These are phyloP conservation scores for Pampusana beccarii DNA, from an alignment of 2,113 vertebrate species.

Conservation along the genomic window DNA sequence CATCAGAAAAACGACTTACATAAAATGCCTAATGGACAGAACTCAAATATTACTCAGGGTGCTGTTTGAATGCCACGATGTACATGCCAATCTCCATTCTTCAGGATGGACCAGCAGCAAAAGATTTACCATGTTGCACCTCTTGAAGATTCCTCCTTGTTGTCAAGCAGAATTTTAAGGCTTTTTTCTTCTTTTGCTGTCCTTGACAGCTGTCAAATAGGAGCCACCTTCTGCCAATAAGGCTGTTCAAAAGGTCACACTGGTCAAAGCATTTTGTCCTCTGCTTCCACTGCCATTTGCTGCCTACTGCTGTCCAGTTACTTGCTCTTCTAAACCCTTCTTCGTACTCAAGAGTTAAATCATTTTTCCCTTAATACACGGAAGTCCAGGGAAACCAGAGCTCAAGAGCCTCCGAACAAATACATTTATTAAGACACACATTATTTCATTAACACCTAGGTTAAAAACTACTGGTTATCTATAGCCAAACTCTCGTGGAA, in stretches of 20 bases:
- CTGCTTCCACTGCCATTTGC: neutral
- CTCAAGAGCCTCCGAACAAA: neutral
- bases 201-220: slow-evolving; percentile 1
- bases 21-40: neutral
- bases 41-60: neutral
- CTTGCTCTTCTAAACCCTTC: neutral
- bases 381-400: neutral
- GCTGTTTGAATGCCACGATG: neutral
- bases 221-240: neutral
- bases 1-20: neutral
- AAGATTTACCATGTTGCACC: neutral
- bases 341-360: neutral
- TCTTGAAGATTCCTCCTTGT: neutral
- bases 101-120: neutral
- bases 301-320: neutral
- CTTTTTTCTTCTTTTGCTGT: neutral
- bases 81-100: neutral
- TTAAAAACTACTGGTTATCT: neutral
- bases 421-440: neutral
- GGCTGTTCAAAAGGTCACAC: neutral
- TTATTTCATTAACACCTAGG: neutral
- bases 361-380: neutral
- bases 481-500: neutral
- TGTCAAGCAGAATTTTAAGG: neutral
- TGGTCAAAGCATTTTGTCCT: neutral